A percentile compares a stretch with the other conserved stretches of the same genome.
These are phyloP conservation scores for Ormyrus pomaceus DNA, from an alignment of 2,888 invertebrate genomes.

Conservation along the genomic window DNA sequence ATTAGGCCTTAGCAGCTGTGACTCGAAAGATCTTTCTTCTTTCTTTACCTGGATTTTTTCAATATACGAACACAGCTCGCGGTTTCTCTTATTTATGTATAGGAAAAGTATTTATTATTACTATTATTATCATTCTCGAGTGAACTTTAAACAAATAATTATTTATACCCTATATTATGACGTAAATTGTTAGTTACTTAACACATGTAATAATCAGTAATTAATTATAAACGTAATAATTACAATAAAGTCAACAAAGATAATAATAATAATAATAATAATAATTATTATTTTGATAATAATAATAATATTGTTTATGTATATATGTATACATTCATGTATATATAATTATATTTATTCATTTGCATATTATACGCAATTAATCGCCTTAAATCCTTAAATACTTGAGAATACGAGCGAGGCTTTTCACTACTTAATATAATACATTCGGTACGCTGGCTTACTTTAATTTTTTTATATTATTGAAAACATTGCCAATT, in stretches of 20 bases:
- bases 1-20: constrained; percentile 32
- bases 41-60: constrained; percentile 9
- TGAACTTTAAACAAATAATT: not conserved
- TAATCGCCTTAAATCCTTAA: constrained; percentile 57
- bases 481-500: constrained; percentile 5
- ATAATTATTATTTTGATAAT: constrained; percentile 16
- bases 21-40: constrained; percentile 22
- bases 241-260: constrained; percentile 14
- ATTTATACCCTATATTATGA: not conserved
- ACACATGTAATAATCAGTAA: too few relatives aligned
- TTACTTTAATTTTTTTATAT: constrained; percentile 27
- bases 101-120: constrained; percentile 32
- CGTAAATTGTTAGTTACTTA: not conserved
- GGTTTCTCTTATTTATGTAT: constrained; percentile 42
- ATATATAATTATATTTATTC: constrained; percentile 50
- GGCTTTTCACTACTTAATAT: constrained; percentile 65
- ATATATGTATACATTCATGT: constrained; percentile 47
- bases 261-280: constrained; percentile 22
- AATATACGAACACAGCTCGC: constrained; percentile 41
- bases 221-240: not conserved
- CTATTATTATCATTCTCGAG: constrained; percentile 12
- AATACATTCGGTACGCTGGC: constrained; percentile 60
- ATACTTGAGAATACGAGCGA: constrained; percentile 73
- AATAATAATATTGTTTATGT: constrained; percentile 31
- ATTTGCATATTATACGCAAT: constrained; percentile 50